Base-by-base conservation (phyloP, 1,140 invertebrate genomes). In the Drosophila trapezifrons region DNA sequence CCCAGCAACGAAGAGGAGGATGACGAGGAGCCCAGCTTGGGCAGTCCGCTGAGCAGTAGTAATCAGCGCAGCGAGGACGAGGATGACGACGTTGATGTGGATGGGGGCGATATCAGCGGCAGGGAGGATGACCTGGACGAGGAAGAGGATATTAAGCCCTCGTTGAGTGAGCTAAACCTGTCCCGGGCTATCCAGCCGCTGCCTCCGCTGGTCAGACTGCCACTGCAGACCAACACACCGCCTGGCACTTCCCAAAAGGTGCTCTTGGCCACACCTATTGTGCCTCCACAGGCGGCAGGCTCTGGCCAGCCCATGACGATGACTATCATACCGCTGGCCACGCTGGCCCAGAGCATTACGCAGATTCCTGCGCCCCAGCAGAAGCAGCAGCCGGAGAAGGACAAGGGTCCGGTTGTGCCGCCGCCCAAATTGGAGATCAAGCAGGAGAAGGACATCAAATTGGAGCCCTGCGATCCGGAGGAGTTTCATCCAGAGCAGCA, bases 271-370 rank as follows among this genome's bases (percentile, higher is more conserved):
- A 91, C 90, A 6, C 90, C 90, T 0, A 91, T 91, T 20, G 64
- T 80, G 7, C 77, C 82, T 3, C 62, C 90, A 1, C 75, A 17
- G 64, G 60, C 77, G 0, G 13, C 57, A 1, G 65, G 67, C 27
- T 47, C 71, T 20, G 73, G 77, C 3, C 76, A 78, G 29, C 80
- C 82, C 12, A 86, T 86, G 70, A 91, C 90, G 4, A 91, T 91
- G 90, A 91, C 90, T 7, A 91, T 91, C 40, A 91, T 91, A 76
- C 90, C 90, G 8, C 60, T 91, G 47, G 78, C 90, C 6, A 87
- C 90, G 3, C 43, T 91, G 22, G 70, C 83, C 8, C 90, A 91
- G 46, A 89, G 84, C 56, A 84, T 89, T 0, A 84, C 80, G 1
- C 70, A 78, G 27, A 63, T 67, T 15, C 74, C 78, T 2, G 8